Base-by-base conservation (phyloP, 1,140 invertebrate species). In the Drosophila pseudoobscura region DNA sequence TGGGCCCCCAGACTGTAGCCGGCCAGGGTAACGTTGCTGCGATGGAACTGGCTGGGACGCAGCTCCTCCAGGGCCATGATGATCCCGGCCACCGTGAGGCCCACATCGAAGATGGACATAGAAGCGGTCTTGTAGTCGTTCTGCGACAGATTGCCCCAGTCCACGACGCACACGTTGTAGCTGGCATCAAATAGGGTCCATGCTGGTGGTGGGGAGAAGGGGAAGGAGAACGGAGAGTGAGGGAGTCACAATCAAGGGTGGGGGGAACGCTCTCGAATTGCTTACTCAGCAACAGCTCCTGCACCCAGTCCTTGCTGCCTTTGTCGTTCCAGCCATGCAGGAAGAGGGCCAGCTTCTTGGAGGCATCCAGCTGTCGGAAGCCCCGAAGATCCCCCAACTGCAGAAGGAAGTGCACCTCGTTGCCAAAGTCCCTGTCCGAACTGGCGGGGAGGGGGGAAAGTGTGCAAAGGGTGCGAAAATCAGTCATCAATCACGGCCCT, bases 1-100 rank as follows among this genome's bases (percentile, higher is more conserved):
- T 98, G 97, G 2, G 97, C 96, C 6, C 97, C 97, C 39, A 98
- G 93, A 75, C 97, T 98, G 90, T 97, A 97, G 0, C 97, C 95
- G 29, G 95, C 94, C 56, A 96, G 92, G 83, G 96, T 95, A 11
- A 95, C 91, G 61, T 93, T 91, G 58, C 92, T 79, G 0, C 92
- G 91, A 46, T 92, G 71, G 4, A 94, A 69, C 2, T 92, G 91
- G 15, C 26, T 43, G 7, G 87, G 83, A 4, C 84, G 72, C 70
- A 93, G 93, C 22, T 93, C 85, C 57, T 91, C 82, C 56, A 96
- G 78, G 9, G 92, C 92, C 71, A 94, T 92, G 1, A 96, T 92
- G 31, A 96, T 93, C 54, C 92, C 92, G 0, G 93, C 94, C 15
- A 94, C 92, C 50, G 93, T 92, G 53, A 93, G 92, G 0, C 95